Percentiles rank a stretch among this genome's conserved stretches.
phyloP scores from a whole-genome alignment of 2,888 invertebrate genomes.

The Ectemnius lituratus region DNA sequence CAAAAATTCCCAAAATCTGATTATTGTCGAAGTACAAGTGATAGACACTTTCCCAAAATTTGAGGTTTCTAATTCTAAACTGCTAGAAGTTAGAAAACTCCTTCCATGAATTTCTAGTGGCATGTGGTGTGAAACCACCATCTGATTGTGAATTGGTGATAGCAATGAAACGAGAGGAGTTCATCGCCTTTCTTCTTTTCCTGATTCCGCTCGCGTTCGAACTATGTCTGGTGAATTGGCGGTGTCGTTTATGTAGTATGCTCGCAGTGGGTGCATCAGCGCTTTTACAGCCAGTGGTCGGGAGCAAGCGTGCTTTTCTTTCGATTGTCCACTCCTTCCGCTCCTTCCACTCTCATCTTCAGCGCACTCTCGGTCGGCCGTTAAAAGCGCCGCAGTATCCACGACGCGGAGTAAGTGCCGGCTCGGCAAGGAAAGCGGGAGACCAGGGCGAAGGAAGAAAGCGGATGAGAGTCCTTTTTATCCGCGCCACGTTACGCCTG shows the following conservation, averaged over 20 bases:
- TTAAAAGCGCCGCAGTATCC: constrained; percentile 58
- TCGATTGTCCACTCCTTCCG: constrained; percentile 62
- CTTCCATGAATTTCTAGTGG: no score
- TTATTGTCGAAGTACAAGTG: no score
- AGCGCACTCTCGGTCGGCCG: constrained; percentile 57
- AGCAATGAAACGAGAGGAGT: no score
- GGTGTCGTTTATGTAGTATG: constrained; percentile 47
- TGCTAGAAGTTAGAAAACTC: no score
- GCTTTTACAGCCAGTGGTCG: constrained; percentile 29
- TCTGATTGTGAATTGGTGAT: no score
- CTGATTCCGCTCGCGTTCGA: no score
- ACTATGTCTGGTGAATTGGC: constrained; percentile 35
- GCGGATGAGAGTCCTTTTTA: constrained; percentile 47
- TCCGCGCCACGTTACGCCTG: constrained; percentile 13
- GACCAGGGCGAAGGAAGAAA: constrained; percentile 8
- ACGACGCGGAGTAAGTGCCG: constrained; percentile 49
- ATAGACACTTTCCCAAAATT: no score
- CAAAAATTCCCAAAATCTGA: no score
- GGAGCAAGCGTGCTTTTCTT: constrained; percentile 59
- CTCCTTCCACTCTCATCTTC: constrained; percentile 14
- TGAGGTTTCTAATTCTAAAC: no score
- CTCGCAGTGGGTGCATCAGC: constrained; percentile 34
- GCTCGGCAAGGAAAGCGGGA: constrained; percentile 32
- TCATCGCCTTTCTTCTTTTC: no score
- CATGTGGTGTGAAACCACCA: no score